Percentiles rank a stretch among this genome's conserved stretches.
phyloP scores from a whole-genome alignment of 2,113 vertebrate species.

The Pedetes capensis region DNA sequence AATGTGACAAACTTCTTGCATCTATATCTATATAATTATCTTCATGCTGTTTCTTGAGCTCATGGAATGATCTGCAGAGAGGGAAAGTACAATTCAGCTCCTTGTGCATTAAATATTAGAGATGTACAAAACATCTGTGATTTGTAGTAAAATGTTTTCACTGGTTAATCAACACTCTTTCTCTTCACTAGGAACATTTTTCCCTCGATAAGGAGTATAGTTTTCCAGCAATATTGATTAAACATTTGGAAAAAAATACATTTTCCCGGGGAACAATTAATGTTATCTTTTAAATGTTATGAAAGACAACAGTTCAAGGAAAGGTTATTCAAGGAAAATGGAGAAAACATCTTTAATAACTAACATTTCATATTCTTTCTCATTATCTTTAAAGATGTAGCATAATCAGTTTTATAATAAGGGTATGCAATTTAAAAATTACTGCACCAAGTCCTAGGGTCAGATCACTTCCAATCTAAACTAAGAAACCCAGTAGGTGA shows the following conservation, averaged over 20 bases:
- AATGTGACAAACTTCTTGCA: not conserved
- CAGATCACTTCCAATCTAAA: not conserved
- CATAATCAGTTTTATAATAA: not conserved
- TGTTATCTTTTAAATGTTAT: not conserved
- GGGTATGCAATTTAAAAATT: not conserved
- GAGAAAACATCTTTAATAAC: not conserved
- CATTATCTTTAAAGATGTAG: not conserved
- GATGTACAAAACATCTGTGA: not conserved
- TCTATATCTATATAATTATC: not conserved
- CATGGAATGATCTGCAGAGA: not conserved
- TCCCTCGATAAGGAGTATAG: not conserved
- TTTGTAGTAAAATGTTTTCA: not conserved
- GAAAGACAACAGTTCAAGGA: not conserved
- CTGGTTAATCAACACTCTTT: not conserved
- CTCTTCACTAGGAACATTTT: not conserved
- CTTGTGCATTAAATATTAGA: not conserved
- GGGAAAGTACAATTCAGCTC: not conserved
- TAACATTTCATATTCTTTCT: not conserved
- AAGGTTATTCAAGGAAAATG: not conserved
- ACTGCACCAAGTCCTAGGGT: not conserved
- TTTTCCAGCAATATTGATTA: not conserved
- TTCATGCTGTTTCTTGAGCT: not conserved
- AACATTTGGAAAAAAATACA: not conserved
- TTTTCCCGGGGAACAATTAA: not conserved
- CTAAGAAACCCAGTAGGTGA: not conserved